Conservation (phyloP, 2,888 invertebrate species). For the Lasioglossum malachurum region DNA sequence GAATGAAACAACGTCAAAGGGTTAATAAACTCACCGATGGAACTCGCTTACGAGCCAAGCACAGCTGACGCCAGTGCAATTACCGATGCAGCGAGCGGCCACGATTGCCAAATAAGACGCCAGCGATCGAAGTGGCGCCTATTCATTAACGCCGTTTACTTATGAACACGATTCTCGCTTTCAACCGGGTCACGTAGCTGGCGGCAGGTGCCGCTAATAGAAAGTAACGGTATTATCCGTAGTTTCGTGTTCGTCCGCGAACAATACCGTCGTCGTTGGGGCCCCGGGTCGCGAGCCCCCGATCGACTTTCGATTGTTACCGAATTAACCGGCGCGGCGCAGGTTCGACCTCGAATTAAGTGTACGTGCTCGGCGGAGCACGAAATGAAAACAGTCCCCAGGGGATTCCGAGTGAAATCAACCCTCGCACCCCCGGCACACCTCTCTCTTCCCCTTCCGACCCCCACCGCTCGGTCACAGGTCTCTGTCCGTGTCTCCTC, state of each 20-base stretch:
- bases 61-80: background rate
- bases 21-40: background rate
- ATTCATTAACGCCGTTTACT: background rate
- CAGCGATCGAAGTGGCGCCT: background rate
- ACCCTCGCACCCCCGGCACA: slow-evolving; percentile 6
- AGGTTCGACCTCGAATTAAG: slow-evolving; percentile 55
- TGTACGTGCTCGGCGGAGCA: slow-evolving; percentile 54
- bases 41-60: background rate
- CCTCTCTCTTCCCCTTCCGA: background rate
- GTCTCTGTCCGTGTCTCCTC: background rate
- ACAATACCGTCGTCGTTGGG: slow-evolving; percentile 4
- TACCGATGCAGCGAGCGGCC: background rate
- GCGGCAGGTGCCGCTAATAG: background rate
- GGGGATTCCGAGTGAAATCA: slow-evolving; percentile 48
- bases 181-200: background rate
- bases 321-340: slow-evolving; percentile 43
- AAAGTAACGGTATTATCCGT: slow-evolving; percentile 25
- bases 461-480: background rate
- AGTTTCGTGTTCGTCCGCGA: slow-evolving; percentile 7
- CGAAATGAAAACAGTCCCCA: slow-evolving; percentile 61
- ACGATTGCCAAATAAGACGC: background rate
- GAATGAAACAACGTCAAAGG: background rate
- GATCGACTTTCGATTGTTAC: slow-evolving; percentile 59
- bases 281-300: slow-evolving; percentile 17
- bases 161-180: slow-evolving; percentile 9